Conservation (phyloP, 2,113 vertebrate genomes). For the Atractosteus spatula region DNA sequence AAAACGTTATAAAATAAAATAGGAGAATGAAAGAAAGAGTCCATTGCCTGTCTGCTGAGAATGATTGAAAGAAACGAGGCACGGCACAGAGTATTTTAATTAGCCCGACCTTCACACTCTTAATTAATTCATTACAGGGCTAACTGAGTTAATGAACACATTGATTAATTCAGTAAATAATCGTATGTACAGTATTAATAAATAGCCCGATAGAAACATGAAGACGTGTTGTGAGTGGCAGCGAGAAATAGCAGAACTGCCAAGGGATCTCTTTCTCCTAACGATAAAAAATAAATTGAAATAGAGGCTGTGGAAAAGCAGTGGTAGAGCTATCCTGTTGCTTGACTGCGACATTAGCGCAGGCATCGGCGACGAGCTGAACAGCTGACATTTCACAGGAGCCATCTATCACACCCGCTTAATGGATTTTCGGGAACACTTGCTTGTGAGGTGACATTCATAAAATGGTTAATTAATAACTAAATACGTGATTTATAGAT, state of each 20-base stretch:
- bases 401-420: constrained; percentile 48
- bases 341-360: background rate
- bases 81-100: no score
- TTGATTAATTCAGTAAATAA: background rate
- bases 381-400: constrained; percentile 43
- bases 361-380: background rate
- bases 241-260: no score
- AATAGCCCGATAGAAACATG: background rate
- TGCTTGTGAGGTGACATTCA: constrained; percentile 36
- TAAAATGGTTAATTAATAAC: constrained; percentile 57
- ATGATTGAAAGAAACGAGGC: no score
- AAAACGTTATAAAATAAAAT: no score
- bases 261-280: no score
- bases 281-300: background rate
- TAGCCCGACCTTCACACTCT: no score
- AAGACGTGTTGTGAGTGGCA: no score
- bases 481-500: constrained; percentile 48
- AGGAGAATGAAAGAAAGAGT: no score
- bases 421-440: constrained; percentile 47
- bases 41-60: no score
- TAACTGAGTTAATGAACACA: background rate
- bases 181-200: background rate
- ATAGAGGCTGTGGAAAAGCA: background rate
- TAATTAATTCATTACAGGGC: background rate
- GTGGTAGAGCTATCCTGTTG: background rate